Evolutionary conservation across 2,797 vertebrate species (phyloP), one percentile per base, ranked within the genome.

Genomic region (Muraenolepis orangiensis): DNA sequence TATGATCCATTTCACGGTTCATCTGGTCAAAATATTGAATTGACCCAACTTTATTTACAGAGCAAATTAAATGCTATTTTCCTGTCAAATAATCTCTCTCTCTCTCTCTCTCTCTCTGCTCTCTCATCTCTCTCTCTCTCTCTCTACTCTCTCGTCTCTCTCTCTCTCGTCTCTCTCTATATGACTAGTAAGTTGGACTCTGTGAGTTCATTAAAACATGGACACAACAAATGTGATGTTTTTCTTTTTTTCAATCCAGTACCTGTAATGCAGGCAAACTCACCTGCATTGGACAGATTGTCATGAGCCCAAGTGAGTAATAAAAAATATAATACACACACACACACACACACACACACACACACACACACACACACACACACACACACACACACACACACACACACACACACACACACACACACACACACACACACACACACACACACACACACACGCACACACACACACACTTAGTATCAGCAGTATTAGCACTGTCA

Each of bases 221-320:
- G 5, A 12, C 26, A 66, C 64, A 66, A 8, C 26, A 66, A n/a
- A n/a, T n/a, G n/a, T n/a, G n/a, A 64, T 64, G 57, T 64, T 23
- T 23, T 30, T 61, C 64, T 14, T 67, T 74, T 1, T 36, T 82
- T n/a, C 72, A 23, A 73, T 69, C 36, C 72, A 97, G 96, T 87
- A 94, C 93, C 80, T 97, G 96, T 40, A 87, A 84, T 0, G 87
- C 87, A 7, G 96, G 95, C 34, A 89, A 83, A 46, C 84, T 97
- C 76, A 92, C 71, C 80, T 97, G 96, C 83, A 90, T 95, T 6
- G 95, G 96, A 84, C 72, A 85, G 38, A 31, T 82, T 2, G 26
- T 76, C 40, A 61, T 75, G 81, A n/a, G 26, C 5, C 71, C 74
- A 84, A 73, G 91, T 92, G 82, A 87, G 86, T 81, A 26, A 73